Base-by-base conservation (phyloP, 2,797 vertebrate genomes). In the Glossophaga mutica region DNA sequence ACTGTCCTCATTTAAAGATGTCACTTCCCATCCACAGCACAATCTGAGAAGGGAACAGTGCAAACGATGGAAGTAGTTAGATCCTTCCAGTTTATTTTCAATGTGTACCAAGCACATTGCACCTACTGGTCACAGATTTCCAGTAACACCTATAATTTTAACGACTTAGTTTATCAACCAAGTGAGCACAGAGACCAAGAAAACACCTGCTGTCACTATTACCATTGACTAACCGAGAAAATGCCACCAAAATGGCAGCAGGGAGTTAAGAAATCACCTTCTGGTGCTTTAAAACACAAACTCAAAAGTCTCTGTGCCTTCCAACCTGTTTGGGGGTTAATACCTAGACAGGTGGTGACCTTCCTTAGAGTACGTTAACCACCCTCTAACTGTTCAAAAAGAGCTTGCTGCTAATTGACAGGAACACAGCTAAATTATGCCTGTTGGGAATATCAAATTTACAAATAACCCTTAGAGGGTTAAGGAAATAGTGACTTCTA, bases 321-420 rank as follows among this genome's bases (percentile, higher is more conserved):
- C 52, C 87, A 95, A 91, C 39, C 50, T 96, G 57, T 48, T 81
- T 96, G 50, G 48, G 70, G 39, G 37, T 84, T 95, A 97, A 95
- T 96, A 94, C 94, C 78, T 91, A 95, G 94, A 91, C 92, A 96
- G 94, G 95, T 89, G 96, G 82, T 87, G 94, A 90, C 88, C 87
- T 78, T 96, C 90, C 95, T 96, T 96, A 91, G 48, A 82, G 91
- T 93, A 95, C 97, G 97, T 96, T 95, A 97, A 94, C 92, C 87
- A 85, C 68, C 34, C 67, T 39, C 78, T 96, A 95, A 97, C 68
- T 95, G 89, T 94, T 91, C 83, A 95, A 96, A 97, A 97, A 84
- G 81, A 94, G 39, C 50, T 91, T 74, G 29, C 67, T 90, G 22
- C 48, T 93, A 97, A 96, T 83, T 95, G 94, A 95, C 76, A 81